A percentile compares a stretch with the other conserved stretches of the same genome.
These are phyloP conservation scores for Aselliscus stoliczkanus DNA, from an alignment of 2,797 vertebrate genomes.

Conservation along the genomic window DNA sequence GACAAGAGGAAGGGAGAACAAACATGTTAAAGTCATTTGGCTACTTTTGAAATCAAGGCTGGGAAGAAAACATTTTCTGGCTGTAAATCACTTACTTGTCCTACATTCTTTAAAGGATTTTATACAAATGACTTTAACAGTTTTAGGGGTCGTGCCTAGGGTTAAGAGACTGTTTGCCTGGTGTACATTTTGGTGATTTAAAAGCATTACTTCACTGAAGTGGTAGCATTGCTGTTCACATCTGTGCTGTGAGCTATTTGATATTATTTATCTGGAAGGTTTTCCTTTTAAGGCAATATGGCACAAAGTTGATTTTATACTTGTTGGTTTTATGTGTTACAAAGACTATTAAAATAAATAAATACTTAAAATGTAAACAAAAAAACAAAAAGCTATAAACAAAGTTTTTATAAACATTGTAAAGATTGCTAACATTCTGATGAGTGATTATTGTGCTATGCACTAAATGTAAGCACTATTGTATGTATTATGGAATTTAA, in stretches of 20 bases:
- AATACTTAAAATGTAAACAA: neutral
- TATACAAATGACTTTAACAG: conserved; percentile 79
- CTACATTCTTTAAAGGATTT: conserved; percentile 70
- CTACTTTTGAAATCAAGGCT: conserved; percentile 68
- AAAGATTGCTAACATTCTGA: neutral
- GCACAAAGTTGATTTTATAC: neutral
- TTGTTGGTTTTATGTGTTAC: neutral
- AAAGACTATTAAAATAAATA: neutral
- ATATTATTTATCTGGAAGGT: conserved; percentile 64
- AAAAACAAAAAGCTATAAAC: neutral
- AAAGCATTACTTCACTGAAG: conserved; percentile 63
- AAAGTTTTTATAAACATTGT: neutral
- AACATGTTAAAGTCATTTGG: conserved; percentile 79
- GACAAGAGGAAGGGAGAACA: conserved; percentile 62
- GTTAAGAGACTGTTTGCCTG: conserved; percentile 70
- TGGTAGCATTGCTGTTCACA: conserved; percentile 59
- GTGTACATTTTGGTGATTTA: conserved; percentile 72
- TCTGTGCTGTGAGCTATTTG: conserved; percentile 47
- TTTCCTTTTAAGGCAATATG: conserved; percentile 31
- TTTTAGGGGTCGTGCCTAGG: conserved; percentile 68
- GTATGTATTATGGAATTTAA: neutral
- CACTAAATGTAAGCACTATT: neutral
- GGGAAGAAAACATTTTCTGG: conserved; percentile 72
- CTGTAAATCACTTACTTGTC: conserved; percentile 78
- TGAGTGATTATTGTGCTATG: neutral